phyloP scores from a whole-genome alignment of 2,888 invertebrate species.

The Agrochola litura region DNA sequence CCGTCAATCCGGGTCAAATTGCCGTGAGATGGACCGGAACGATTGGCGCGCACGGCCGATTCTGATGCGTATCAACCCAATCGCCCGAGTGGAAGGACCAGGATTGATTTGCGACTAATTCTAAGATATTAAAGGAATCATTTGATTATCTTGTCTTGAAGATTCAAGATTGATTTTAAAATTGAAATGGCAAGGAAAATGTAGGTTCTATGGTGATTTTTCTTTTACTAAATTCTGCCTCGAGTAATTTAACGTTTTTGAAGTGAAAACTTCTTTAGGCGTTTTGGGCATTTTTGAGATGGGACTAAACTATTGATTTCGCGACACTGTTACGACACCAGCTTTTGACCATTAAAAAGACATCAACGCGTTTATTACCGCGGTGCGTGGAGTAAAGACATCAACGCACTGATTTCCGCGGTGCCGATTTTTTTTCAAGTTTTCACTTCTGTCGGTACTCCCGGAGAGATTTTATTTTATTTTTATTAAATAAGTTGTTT shows the following conservation, averaged over 20 bases:
- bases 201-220: background rate
- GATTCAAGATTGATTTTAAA: slow-evolving; percentile 23
- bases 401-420: too few species aligned
- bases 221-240: background rate
- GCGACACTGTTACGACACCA: too few species aligned
- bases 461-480: background rate
- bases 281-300: too few species aligned
- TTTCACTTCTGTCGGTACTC: too few species aligned
- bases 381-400: too few species aligned
- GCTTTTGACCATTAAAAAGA: too few species aligned
- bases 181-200: background rate
- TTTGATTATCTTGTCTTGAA: slow-evolving; percentile 31
- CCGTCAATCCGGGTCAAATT: slow-evolving; percentile 44
- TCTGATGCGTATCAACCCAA: slow-evolving; percentile 41
- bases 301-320: too few species aligned
- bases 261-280: too few species aligned
- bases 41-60: slow-evolving; percentile 27
- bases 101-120: slow-evolving; percentile 38
- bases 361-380: too few species aligned
- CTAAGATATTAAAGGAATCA: slow-evolving; percentile 35
- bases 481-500: background rate
- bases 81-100: slow-evolving; percentile 32
- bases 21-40: slow-evolving; percentile 41
- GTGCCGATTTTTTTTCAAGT: too few species aligned
- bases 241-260: background rate